Base-by-base conservation (phyloP, 1,140 invertebrate genomes). In the Sinella curviseta region DNA sequence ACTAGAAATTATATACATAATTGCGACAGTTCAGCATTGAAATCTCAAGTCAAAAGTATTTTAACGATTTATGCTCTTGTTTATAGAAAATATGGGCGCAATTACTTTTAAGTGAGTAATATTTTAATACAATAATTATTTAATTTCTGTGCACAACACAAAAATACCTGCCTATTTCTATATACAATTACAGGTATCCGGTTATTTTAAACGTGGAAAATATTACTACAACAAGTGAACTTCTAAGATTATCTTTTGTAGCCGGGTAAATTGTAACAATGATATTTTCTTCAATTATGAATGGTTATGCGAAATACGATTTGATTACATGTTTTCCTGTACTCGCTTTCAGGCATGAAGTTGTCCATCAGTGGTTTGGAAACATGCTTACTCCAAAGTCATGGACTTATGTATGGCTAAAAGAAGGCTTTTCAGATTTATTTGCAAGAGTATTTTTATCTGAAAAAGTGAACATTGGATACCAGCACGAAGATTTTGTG, bases 401-500 rank as follows among this genome's bases (percentile, higher is more conserved):
- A 1, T 75, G 74, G 74, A 54, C 34, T 14, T 28, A 75, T 75
- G 74, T 75, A 2, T 75, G 74, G 74, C 39, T 75, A 16, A 75
- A 75, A 30, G 74, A 48, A 54, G 39, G 39, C 28, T 75, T 54
- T 26, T 75, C 74, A 2, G 74, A 75, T 30, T 54, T 75, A 12
- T 30, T 75, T 26, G 17, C 2, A 2, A 20, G 3, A 48, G 2
- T 75, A 48, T 36, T 26, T 48, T 20, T 48, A 12, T 48, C 74
- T 8, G 1, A 36, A 48, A 75, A 54, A 48, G 20, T 24, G 12
- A 30, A 48, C 39, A 24, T 48, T 48, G 17, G 16, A 26, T 75
- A 39, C 28, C 4, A 65, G 12, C 24, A 75, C 24, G 74, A 75
- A 48, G 35, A 39, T 17, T 75, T 75, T 75, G 74, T 48, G 3